A percentile compares a stretch with the other conserved stretches of the same genome.
phyloP scores from a whole-genome alignment of 2,888 invertebrate species.

The Synanthedon tipuliformis region DNA sequence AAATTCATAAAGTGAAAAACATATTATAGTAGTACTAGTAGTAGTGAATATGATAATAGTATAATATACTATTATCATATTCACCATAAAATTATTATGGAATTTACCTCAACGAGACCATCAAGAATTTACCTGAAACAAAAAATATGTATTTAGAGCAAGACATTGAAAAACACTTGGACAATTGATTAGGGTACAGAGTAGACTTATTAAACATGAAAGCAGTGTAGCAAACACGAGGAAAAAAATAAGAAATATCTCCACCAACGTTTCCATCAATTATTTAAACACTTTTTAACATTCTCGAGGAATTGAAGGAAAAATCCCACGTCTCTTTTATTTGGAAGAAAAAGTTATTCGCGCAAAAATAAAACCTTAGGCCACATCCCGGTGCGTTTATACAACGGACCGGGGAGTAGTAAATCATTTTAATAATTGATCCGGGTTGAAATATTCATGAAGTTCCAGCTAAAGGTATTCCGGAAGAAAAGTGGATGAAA shows the following conservation, averaged over 20 bases:
- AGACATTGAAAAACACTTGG: too few relatives aligned
- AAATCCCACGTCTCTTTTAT: constrained; percentile 1
- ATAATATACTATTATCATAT: too few relatives aligned
- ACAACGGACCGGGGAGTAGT: constrained; percentile 39
- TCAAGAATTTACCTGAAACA: too few relatives aligned
- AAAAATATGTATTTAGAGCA: too few relatives aligned
- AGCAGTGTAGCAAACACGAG: not conserved
- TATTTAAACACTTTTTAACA: constrained; percentile 5
- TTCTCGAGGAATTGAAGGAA: constrained; percentile 4
- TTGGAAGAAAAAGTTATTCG: constrained; percentile 4
- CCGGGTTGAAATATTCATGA: constrained; percentile 63
- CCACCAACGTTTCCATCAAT: constrained; percentile 2
- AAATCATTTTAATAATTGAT: constrained; percentile 71
- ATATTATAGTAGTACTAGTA: too few relatives aligned
- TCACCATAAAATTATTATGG: too few relatives aligned
- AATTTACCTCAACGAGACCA: too few relatives aligned
- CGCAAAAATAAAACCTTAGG: constrained; percentile 25
- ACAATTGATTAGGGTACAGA: not conserved
- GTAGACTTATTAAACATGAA: not conserved
- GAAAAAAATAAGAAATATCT: not conserved
- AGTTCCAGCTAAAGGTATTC: constrained; percentile 50
- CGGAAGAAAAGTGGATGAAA: constrained; percentile 52
- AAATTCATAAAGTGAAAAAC: too few relatives aligned
- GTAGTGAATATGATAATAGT: too few relatives aligned
- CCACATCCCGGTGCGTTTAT: constrained; percentile 34